Evolutionary conservation across 2,797 vertebrate genomes (phyloP).

Genomic region (Tamandua tetradactyla): DNA sequence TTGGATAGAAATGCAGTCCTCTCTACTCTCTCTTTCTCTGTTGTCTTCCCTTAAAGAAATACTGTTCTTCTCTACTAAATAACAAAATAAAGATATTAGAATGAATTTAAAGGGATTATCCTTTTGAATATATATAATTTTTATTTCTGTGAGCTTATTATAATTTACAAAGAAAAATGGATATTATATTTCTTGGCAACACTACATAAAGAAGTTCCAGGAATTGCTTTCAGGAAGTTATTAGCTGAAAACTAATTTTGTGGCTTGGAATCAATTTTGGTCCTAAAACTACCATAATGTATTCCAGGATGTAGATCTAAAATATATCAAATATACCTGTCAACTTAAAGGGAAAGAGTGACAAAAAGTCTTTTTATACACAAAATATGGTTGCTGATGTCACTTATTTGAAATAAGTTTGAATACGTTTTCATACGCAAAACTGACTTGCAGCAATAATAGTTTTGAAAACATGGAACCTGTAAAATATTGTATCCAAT

Average conservation of each 20-base stretch:
- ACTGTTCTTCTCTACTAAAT: background rate
- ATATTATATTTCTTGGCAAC: background rate
- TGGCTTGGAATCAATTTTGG: constrained; percentile 50
- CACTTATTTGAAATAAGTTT: background rate
- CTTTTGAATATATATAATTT: background rate
- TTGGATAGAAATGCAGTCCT: background rate
- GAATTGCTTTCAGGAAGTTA: constrained; percentile 25
- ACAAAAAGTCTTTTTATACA: background rate
- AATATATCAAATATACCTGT: background rate
- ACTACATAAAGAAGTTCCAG: background rate
- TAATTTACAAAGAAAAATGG: background rate
- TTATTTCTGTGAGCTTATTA: background rate
- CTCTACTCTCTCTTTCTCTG: no score
- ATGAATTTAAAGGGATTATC: background rate
- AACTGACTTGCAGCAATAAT: background rate
- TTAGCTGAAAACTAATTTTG: constrained; percentile 27
- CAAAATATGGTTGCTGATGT: background rate
- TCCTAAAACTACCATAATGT: constrained; percentile 11
- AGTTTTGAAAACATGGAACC: background rate
- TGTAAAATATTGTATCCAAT: background rate
- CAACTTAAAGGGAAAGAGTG: background rate
- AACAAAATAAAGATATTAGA: background rate
- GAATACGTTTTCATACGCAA: background rate
- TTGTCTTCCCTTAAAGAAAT: background rate
- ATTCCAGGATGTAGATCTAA: background rate